Evolutionary conservation across 2,888 invertebrate genomes (phyloP), one percentile per base, ranked within the genome.

Genomic region (Slavum lentiscoides): DNA sequence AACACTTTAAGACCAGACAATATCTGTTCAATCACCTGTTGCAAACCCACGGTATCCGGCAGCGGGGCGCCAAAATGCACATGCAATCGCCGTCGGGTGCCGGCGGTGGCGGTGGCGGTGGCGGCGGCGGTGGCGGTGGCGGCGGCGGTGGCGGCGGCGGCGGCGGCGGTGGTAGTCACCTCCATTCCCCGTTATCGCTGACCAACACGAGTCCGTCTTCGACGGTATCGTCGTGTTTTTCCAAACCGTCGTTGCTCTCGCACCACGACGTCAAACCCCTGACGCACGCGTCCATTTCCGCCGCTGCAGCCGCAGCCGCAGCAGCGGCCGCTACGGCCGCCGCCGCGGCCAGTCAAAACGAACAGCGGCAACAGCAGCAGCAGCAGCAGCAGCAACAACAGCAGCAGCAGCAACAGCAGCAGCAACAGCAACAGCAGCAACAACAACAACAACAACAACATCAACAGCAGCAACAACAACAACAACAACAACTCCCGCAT

Each of bases 11-110:
- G 88, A 92, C 92, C 85, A 91, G 91, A 88, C 92, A 92, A 87
- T 92, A 92, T 87, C 89, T 92, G 86, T 91, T 91, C 89, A 92
- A 92, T 88, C 92, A 92, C 87, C 91, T 92, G 87, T 89, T 92
- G 84, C 92, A 92, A 88, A 91, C 91, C 84, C 92, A 92, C 87
- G 92, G 92, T 84, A 91, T 92, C 85, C 90, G 91, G 84, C 92
- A 92, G 87, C 89, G 91, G 83, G 77, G 82, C 75, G 83, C 82
- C 75, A 82, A 83, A 23, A 83, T 83, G 83, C 82, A 85, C 59
- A 84, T 84, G 67, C 84, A 84, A 37, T 53, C 59, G 37, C 30
- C 74, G 21, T 7, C 39, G 21, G 49, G 55, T 15, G 61, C 39
- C 13, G 49, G 59, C 7, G 43, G 58, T 6, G 49, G 37, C 11